These are phyloP conservation scores for Dendronephthya gigantea DNA, from an alignment of 64 coral and sea anemone genomes.

Conservation along the genomic window DNA sequence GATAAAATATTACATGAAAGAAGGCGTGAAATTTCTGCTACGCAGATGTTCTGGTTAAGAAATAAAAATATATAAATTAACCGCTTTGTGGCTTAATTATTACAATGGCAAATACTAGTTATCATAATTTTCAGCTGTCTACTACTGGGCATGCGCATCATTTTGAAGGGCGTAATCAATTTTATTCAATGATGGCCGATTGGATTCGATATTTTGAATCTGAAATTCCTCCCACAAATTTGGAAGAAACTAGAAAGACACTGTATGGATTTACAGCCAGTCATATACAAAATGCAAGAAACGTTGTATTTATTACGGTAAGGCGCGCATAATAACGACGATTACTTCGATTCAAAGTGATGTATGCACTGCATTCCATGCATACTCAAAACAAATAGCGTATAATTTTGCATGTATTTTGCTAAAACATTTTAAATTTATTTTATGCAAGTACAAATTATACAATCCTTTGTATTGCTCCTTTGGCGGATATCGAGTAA, in stretches of 20 bases:
- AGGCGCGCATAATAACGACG: not conserved
- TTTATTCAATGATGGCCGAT: conserved; percentile 4
- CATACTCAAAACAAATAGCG: conserved; percentile 21
- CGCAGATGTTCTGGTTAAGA: not conserved
- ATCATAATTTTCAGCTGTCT: conserved; percentile 17
- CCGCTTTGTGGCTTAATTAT: conserved; percentile 2
- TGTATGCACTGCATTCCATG: conserved; percentile 14
- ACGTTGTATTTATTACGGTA: conserved; percentile 12
- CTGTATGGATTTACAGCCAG: not conserved
- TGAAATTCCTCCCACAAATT: conserved; percentile 10
- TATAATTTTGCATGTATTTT: conserved; percentile 26
- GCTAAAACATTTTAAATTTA: conserved; percentile 26
- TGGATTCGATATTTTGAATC: conserved; percentile 18
- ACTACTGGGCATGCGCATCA: not conserved
- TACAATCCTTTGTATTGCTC: not conserved
- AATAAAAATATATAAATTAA: not conserved
- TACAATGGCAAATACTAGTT: not conserved
- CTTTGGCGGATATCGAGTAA: not conserved
- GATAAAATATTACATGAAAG: too few relatives aligned
- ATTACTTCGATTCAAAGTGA: not conserved
- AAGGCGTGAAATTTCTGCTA: not conserved
- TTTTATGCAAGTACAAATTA: conserved; percentile 13
- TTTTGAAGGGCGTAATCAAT: not conserved
- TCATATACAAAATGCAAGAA: conserved; percentile 3
- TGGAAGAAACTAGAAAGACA: conserved; percentile 5